These are phyloP conservation scores for Drosophila mimica DNA, from an alignment of 2,888 invertebrate genomes.

Conservation along the genomic window DNA sequence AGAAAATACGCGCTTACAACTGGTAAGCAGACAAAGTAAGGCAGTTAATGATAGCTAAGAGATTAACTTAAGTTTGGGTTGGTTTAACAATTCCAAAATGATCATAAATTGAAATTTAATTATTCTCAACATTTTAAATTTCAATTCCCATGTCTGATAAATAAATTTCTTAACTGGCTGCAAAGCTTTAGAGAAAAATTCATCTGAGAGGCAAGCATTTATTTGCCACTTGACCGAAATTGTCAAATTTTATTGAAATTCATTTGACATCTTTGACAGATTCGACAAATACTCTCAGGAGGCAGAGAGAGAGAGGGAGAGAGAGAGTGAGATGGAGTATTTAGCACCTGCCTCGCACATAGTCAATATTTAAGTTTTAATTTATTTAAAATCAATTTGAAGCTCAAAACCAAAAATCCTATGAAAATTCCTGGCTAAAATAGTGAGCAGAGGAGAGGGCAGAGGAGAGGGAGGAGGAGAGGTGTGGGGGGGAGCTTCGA, in stretches of 20 bases:
- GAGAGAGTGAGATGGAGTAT: background rate
- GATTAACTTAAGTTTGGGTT: background rate
- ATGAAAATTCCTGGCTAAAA: slow-evolving; percentile 5
- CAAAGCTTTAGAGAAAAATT: background rate
- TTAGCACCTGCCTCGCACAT: slow-evolving; percentile 36
- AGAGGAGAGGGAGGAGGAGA: background rate
- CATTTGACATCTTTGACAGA: slow-evolving; percentile 44
- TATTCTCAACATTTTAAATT: background rate
- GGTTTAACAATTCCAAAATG: background rate
- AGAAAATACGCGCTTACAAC: background rate
- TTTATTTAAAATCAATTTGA: slow-evolving; percentile 73
- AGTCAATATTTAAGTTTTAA: slow-evolving; percentile 73
- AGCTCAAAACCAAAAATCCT: slow-evolving; percentile 25
- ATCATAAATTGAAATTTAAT: background rate
- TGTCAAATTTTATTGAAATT: slow-evolving; percentile 30
- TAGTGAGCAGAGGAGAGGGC: background rate
- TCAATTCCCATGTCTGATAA: background rate
- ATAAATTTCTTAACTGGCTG: background rate
- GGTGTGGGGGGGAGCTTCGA: background rate
- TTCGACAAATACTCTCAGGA: slow-evolving; percentile 25
- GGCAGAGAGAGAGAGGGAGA: background rate
- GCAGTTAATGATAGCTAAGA: background rate
- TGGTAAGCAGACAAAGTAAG: background rate
- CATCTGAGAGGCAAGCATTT: slow-evolving; percentile 15
- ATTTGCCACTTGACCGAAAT: slow-evolving; percentile 18